These are phyloP conservation scores for Chamaetylas fuelleborni DNA, from an alignment of 2,113 vertebrate genomes.

Conservation along the genomic window DNA sequence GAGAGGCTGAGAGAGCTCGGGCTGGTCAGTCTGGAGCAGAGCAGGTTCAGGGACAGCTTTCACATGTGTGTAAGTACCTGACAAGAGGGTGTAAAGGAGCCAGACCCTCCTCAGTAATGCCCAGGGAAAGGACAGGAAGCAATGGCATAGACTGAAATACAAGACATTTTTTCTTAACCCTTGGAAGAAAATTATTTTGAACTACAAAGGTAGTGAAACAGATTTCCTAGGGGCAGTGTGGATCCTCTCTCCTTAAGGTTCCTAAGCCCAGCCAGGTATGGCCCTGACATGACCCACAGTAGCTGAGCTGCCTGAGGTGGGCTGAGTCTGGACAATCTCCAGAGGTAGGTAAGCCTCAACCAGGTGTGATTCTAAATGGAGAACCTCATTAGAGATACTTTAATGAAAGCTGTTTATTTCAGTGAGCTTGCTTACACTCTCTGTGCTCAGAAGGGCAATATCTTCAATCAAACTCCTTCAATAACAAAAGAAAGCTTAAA, in stretches of 20 bases:
- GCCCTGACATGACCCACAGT: neutral
- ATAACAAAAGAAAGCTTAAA: neutral
- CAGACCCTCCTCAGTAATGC: neutral
- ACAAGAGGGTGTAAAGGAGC: neutral
- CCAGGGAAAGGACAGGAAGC: neutral
- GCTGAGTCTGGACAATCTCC: neutral
- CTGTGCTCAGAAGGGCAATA: neutral
- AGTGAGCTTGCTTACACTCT: neutral
- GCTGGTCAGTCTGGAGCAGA: neutral
- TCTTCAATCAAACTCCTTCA: neutral
- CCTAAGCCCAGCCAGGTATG: neutral
- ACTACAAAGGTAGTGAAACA: neutral
- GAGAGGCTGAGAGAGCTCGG: neutral
- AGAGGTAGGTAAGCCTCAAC: neutral
- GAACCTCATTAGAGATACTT: neutral
- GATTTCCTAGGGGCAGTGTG: neutral
- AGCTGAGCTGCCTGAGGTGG: neutral
- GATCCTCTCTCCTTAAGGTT: neutral
- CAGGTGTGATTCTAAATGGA: neutral
- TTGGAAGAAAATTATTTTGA: neutral
- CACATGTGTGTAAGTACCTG: fast-evolving
- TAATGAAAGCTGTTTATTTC: conserved; percentile 13
- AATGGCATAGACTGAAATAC: neutral
- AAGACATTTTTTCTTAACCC: neutral
- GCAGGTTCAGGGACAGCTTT: neutral